phyloP scores from a whole-genome alignment of 2,888 invertebrate genomes.

The Tinea trinotella region DNA sequence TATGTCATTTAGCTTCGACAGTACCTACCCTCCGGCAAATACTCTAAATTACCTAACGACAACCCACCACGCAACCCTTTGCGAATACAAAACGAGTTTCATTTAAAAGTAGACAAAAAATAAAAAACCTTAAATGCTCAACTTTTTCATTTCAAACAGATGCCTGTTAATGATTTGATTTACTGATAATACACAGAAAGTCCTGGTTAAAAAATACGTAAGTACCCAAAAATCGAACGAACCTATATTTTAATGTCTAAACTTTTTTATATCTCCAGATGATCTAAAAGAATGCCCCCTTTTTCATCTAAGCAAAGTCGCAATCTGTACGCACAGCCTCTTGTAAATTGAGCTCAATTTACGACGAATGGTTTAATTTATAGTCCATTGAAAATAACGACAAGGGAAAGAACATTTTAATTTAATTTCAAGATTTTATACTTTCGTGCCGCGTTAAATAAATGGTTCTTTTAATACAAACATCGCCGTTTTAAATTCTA shows the following conservation, averaged over 20 bases:
- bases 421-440: conserved; percentile 12
- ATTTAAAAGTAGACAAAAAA: not conserved
- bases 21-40: not conserved
- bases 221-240: too few relatives aligned
- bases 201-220: too few relatives aligned
- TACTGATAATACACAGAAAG: too few relatives aligned
- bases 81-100: not conserved
- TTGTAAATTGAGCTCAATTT: conserved; percentile 1
- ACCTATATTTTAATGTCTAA: too few relatives aligned
- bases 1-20: not conserved
- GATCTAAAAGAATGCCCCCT: not conserved
- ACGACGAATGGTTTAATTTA: conserved; percentile 14
- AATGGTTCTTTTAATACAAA: conserved; percentile 5
- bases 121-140: too few relatives aligned
- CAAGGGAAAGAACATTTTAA: conserved; percentile 10
- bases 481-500: not conserved
- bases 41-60: not conserved
- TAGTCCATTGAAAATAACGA: conserved; percentile 15
- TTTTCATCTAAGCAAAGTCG: not conserved
- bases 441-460: conserved; percentile 1
- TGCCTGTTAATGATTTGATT: too few relatives aligned
- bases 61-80: not conserved
- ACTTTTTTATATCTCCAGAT: too few relatives aligned
- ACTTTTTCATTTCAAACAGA: too few relatives aligned
- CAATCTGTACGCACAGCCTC: conserved; percentile 5